These are phyloP conservation scores for Lanius ludovicianus DNA, from an alignment of 2,113 vertebrate species.

Conservation along the genomic window DNA sequence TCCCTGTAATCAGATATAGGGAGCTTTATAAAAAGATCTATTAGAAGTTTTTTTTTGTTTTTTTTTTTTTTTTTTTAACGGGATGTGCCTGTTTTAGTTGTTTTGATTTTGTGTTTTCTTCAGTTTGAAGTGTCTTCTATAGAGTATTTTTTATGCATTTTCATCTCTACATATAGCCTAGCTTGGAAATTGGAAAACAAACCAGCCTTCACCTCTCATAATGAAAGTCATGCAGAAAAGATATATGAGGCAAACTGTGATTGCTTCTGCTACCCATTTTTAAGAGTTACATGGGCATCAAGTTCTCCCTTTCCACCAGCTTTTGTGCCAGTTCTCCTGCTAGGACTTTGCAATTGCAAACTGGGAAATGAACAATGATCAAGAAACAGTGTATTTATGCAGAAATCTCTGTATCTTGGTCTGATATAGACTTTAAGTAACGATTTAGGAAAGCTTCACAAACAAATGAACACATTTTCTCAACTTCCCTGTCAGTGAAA, in stretches of 20 bases:
- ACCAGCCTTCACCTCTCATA: not conserved
- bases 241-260: not conserved
- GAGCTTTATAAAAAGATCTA: rapidly evolving
- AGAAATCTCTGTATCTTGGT: not conserved
- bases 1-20: not conserved
- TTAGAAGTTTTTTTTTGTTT: too few species aligned
- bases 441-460: not conserved
- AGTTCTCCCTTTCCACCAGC: not conserved
- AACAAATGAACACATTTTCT: not conserved
- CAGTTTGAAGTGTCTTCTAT: not conserved
- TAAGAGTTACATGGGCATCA: not conserved
- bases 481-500: not conserved
- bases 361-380: not conserved
- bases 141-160: not conserved
- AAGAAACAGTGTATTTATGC: not conserved
- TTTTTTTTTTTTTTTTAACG: not conserved
- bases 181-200: not conserved
- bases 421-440: not conserved
- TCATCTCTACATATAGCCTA: not conserved
- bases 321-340: not conserved
- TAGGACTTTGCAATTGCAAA: not conserved
- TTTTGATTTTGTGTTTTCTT: not conserved
- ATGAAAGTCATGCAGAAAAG: not conserved
- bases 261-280: not conserved
- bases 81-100: not conserved